Percentiles rank a stretch among this genome's conserved stretches.
Conservation (phyloP, 92 coral and sea anemone genomes). For the Porites cylindrica region DNA sequence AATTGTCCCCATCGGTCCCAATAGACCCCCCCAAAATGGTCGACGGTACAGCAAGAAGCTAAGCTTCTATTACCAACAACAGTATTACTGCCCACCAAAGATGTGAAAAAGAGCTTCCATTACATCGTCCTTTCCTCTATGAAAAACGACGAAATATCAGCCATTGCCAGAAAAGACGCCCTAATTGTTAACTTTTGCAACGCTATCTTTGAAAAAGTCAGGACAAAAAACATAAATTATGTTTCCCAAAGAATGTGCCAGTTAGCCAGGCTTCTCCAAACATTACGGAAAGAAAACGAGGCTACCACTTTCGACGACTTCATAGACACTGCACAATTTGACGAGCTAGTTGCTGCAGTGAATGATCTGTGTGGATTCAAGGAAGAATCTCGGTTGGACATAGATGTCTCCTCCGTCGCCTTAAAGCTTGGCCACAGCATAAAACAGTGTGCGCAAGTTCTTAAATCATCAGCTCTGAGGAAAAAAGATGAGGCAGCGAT, state of each 20-base stretch:
- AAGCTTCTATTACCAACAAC: conserved; percentile 23
- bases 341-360: conserved; percentile 25
- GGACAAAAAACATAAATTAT: conserved; percentile 13
- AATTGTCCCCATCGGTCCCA: background rate
- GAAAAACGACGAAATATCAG: conserved; percentile 38
- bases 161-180: conserved; percentile 1
- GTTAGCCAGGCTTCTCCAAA: conserved; percentile 13
- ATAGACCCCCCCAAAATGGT: background rate
- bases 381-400: background rate
- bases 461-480: conserved; percentile 31
- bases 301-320: background rate
- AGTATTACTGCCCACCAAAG: background rate
- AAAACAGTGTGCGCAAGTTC: conserved; percentile 28
- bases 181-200: conserved; percentile 49
- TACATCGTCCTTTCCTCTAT: conserved; percentile 6
- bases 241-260: conserved; percentile 61
- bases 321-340: conserved; percentile 35
- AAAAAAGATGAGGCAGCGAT: conserved; percentile 11
- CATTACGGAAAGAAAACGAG: background rate
- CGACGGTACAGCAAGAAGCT: background rate
- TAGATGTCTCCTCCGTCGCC: conserved; percentile 27
- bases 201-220: conserved; percentile 25
- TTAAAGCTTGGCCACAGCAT: conserved; percentile 59
- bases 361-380: conserved; percentile 34
- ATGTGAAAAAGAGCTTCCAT: background rate